These are phyloP conservation scores for Zaprionus nigranus DNA, from an alignment of 1,140 invertebrate genomes.

Conservation along the genomic window DNA sequence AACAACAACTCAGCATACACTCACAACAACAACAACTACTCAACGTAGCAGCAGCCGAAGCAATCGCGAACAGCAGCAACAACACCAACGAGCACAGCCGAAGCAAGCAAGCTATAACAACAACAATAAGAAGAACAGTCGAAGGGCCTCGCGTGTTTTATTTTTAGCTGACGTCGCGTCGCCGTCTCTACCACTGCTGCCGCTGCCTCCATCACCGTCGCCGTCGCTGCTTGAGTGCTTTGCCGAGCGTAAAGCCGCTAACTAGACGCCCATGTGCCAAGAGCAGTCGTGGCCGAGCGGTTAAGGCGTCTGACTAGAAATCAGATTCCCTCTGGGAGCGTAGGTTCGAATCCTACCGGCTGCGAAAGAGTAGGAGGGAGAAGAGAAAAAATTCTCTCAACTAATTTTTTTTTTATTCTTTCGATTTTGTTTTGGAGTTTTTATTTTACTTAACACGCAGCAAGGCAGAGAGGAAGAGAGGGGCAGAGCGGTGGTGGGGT, in stretches of 20 bases:
- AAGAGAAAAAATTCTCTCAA: neutral
- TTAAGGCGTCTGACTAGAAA: constrained; percentile 93
- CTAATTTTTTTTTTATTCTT: constrained; percentile 16
- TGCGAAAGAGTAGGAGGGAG: constrained; percentile 84
- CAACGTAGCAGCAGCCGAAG: constrained; percentile 26
- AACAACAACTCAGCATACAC: neutral
- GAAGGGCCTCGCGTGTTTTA: constrained; percentile 27
- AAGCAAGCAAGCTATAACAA: constrained; percentile 3
- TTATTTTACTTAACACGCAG: constrained; percentile 41
- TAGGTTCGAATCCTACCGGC: constrained; percentile 93
- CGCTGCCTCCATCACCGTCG: neutral
- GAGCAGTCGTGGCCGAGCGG: constrained; percentile 91
- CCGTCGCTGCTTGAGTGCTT: constrained; percentile 17
- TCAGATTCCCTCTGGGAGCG: constrained; percentile 92
- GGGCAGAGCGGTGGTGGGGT: neutral
- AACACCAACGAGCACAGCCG: constrained; percentile 3
- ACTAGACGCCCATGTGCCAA: constrained; percentile 47
- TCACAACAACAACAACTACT: neutral
- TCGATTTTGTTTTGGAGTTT: constrained; percentile 38
- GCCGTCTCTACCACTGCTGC: constrained; percentile 6
- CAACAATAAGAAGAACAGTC: neutral
- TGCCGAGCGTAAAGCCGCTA: constrained; percentile 57
- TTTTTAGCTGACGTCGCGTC: constrained; percentile 36
- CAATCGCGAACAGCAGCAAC: constrained; percentile 22
- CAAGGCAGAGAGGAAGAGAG: neutral